Evolutionary conservation across 1,140 invertebrate species (phyloP), one percentile per base, ranked within the genome.

Genomic region (Lutraria rhynchaena): DNA sequence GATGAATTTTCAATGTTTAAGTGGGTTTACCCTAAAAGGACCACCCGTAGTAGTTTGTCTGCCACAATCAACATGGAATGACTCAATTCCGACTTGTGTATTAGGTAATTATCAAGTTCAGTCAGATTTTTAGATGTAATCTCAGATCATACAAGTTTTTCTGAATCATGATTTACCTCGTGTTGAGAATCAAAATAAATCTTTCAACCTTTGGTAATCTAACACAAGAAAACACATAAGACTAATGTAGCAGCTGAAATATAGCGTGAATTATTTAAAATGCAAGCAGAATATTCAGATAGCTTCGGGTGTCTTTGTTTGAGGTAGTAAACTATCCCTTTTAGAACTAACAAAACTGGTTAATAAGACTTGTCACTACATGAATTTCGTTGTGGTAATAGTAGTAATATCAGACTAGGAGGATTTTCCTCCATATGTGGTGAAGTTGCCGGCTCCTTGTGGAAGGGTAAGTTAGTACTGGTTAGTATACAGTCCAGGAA

Each of bases 21-120:
- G 41, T n/a, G 61, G 37, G 37, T 44, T 65, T 44, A n/a, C 22
- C 24, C 27, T 65, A 46, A 37, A 65, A 22, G 61, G 61, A 4
- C n/a, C 37, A 35, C 4, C 9, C 61, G 24, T 22, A 44, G 3
- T 65, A 15, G 37, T 31, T 13, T 65, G 61, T 29, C 24, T 15
- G n/a, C 19, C 37, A n/a, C 9, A 46, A 11, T 13, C 61, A 24
- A 22, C 22, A n/a, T 65, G 61, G 61, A 35, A 19, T 19, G 1
- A 29, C n/a, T 7, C 22, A 2, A 7, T 65, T 2, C 61, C 61
- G 13, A 65, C 17, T 24, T 65, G 61, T 46, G 22, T 19, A 2
- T 27, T 65, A 46, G 61, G 61, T 65, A 37, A 17, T 31, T 41
- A 37, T 22, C 2, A 3, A 58, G 44, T n/a, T n/a, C 9, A 46